Evolutionary conservation across 2,113 vertebrate species (phyloP).

Genomic region (Glaucomys volans): DNA sequence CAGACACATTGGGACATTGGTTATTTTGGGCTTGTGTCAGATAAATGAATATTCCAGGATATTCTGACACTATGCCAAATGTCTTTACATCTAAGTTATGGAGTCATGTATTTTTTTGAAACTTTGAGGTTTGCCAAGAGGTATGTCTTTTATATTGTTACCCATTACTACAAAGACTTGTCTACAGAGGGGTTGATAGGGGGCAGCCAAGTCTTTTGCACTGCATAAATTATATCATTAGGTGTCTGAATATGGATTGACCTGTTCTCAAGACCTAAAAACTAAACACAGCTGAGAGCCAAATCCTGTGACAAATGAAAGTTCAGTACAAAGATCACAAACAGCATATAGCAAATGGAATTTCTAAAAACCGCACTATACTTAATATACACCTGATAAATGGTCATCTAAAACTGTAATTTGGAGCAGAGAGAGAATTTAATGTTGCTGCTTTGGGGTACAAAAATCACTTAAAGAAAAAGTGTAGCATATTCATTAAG

Average conservation of each 20-base stretch:
- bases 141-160: slow-evolving; percentile 85
- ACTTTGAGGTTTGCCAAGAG: slow-evolving; percentile 88
- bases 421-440: slow-evolving; percentile 84
- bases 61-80: slow-evolving; percentile 89
- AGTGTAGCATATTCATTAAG: slow-evolving; percentile 63
- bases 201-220: slow-evolving; percentile 89
- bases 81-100: slow-evolving; percentile 85
- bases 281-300: slow-evolving; percentile 91
- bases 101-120: slow-evolving; percentile 86
- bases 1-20: slow-evolving; percentile 88
- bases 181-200: slow-evolving; percentile 88
- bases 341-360: slow-evolving; percentile 90
- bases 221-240: slow-evolving; percentile 89
- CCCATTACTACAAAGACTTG: slow-evolving; percentile 88
- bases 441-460: slow-evolving; percentile 79
- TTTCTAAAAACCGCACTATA: slow-evolving; percentile 87
- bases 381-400: slow-evolving; percentile 91
- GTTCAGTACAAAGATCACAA: slow-evolving; percentile 89
- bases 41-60: slow-evolving; percentile 89
- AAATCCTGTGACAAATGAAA: slow-evolving; percentile 93
- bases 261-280: slow-evolving; percentile 91
- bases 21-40: slow-evolving; percentile 88
- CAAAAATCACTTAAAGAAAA: slow-evolving; percentile 73
- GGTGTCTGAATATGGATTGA: slow-evolving; percentile 90
- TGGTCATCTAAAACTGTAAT: slow-evolving; percentile 84